phyloP scores from a whole-genome alignment of 2,888 invertebrate species.

The Norana najaformis region DNA sequence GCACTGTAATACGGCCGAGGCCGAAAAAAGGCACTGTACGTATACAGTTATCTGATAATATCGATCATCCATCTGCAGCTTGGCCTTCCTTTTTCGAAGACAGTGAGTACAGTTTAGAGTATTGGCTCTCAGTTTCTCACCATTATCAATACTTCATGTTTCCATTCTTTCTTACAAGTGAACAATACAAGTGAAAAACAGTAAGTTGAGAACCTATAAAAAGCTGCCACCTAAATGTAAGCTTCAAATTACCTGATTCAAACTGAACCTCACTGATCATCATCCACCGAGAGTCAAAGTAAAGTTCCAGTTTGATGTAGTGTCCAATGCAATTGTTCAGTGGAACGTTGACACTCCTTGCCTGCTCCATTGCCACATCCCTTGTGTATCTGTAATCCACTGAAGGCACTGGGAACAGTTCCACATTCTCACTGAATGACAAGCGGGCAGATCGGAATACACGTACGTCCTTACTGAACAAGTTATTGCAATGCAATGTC shows the following conservation, averaged over 20 bases:
- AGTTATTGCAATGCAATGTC: constrained; percentile 81
- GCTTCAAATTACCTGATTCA: constrained; percentile 71
- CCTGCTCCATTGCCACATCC: constrained; percentile 78
- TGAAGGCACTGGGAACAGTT: constrained; percentile 71
- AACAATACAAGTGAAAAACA: not conserved
- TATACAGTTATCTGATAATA: too few species aligned
- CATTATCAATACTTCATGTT: too few species aligned
- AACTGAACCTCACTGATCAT: constrained; percentile 87
- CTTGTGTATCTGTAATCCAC: constrained; percentile 71
- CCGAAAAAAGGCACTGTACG: too few species aligned
- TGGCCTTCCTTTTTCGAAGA: too few species aligned
- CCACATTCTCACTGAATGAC: constrained; percentile 75
- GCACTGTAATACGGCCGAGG: too few species aligned
- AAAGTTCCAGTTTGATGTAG: constrained; percentile 76
- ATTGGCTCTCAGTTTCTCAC: too few species aligned
- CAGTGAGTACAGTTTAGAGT: too few species aligned
- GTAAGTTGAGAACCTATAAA: not conserved
- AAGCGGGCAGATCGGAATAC: constrained; percentile 80
- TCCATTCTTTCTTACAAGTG: not conserved
- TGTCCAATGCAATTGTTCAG: constrained; percentile 80
- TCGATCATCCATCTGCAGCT: too few species aligned
- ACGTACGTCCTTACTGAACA: constrained; percentile 81
- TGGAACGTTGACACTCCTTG: constrained; percentile 80
- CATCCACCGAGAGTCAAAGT: constrained; percentile 84
- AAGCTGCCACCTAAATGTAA: too few species aligned